phyloP scores from a whole-genome alignment of 2,113 vertebrate species.

The Tachuris rubrigastra region DNA sequence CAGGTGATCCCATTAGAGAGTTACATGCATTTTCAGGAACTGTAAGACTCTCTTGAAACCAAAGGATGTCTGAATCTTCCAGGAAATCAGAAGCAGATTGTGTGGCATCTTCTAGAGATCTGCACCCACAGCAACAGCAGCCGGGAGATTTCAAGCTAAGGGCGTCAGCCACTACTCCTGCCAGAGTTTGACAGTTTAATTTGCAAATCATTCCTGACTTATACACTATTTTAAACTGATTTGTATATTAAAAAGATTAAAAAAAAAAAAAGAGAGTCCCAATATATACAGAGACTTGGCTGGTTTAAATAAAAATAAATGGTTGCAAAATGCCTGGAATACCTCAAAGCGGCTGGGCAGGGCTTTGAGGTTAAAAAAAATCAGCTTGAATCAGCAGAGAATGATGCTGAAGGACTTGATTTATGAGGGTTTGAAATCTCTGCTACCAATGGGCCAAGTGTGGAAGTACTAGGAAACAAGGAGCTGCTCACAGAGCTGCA shows the following conservation, averaged over 20 bases:
- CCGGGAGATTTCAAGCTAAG: background rate
- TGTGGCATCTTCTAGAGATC: background rate
- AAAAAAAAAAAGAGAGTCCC: background rate
- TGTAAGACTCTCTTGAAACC: background rate
- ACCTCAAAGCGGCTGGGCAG: constrained; percentile 15
- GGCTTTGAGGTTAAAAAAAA: constrained; percentile 38
- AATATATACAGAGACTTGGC: constrained; percentile 61
- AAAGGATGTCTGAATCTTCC: background rate
- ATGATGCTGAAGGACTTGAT: constrained; percentile 36
- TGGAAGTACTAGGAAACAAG: background rate
- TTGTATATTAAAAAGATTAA: constrained; percentile 43
- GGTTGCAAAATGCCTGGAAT: constrained; percentile 62
- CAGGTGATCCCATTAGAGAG: background rate
- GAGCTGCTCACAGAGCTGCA: background rate
- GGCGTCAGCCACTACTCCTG: background rate
- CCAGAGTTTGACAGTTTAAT: constrained; percentile 59
- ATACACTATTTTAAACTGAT: constrained; percentile 61
- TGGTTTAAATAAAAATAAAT: constrained; percentile 62
- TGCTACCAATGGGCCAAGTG: constrained; percentile 23
- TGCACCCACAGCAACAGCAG: background rate
- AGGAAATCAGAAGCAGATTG: background rate
- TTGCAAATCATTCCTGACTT: constrained; percentile 62
- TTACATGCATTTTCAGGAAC: background rate
- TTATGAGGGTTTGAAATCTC: constrained; percentile 28
- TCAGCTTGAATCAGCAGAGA: constrained; percentile 48